phyloP scores from a whole-genome alignment of 1,140 invertebrate species.

The Drosophila pectinifera region DNA sequence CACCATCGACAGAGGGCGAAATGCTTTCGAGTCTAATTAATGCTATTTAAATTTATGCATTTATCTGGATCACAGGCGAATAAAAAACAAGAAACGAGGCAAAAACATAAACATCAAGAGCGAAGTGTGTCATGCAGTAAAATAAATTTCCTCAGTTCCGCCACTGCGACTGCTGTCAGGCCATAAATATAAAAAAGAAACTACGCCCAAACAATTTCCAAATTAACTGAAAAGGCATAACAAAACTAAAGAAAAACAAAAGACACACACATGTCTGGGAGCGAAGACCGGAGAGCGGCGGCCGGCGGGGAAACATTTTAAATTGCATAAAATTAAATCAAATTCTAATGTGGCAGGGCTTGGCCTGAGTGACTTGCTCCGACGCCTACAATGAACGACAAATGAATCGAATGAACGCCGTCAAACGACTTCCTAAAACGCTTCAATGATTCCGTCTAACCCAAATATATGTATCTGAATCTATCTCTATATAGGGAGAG shows the following conservation, averaged over 20 bases:
- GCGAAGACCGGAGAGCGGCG: not conserved
- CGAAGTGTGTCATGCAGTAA: constrained; percentile 70
- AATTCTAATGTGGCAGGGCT: constrained; percentile 77
- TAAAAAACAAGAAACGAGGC: constrained; percentile 12
- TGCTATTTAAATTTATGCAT: constrained; percentile 71
- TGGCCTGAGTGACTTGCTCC: constrained; percentile 49
- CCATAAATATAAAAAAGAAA: constrained; percentile 65
- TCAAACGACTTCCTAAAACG: constrained; percentile 79
- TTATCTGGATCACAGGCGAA: constrained; percentile 43
- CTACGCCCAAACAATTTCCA: constrained; percentile 77
- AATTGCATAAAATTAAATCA: constrained; percentile 83
- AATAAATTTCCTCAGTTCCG: constrained; percentile 67
- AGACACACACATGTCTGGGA: constrained; percentile 41
- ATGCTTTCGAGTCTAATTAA: constrained; percentile 54
- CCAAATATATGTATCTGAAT: constrained; percentile 48
- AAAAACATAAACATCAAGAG: constrained; percentile 52
- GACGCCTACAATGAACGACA: constrained; percentile 68
- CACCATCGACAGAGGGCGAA: constrained; percentile 24
- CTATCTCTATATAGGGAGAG: constrained; percentile 13
- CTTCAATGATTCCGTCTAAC: constrained; percentile 80
- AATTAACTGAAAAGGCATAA: constrained; percentile 51
- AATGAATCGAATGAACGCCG: constrained; percentile 53
- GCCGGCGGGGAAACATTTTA: constrained; percentile 53
- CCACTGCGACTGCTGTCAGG: constrained; percentile 62
- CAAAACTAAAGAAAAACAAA: constrained; percentile 55